Conservation (phyloP, 2,797 vertebrate genomes). For the Anabas testudineus region DNA sequence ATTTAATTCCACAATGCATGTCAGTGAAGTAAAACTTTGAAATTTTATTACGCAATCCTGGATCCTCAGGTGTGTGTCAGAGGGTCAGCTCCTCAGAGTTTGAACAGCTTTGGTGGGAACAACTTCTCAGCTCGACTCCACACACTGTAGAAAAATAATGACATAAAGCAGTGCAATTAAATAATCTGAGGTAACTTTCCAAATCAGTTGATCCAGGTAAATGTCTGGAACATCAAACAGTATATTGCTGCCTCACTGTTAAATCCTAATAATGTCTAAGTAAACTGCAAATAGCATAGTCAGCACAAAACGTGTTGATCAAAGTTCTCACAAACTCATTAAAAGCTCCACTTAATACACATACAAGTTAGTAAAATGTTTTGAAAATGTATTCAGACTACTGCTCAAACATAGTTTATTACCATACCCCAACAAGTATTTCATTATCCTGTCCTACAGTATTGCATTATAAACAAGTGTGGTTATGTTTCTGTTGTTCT, state of each 20-base stretch:
- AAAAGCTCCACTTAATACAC: background rate
- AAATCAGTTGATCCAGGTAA: background rate
- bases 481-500: background rate
- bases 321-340: background rate
- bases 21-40: too few species aligned
- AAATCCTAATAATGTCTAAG: background rate
- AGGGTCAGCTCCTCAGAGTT: too few species aligned
- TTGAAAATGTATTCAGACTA: background rate
- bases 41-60: too few species aligned
- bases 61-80: too few species aligned
- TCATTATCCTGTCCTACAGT: background rate
- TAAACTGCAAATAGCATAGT: background rate
- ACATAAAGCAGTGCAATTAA: conserved; percentile 12
- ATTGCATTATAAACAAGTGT: conserved; percentile 5
- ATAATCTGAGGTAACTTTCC: background rate
- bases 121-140: conserved; percentile 17
- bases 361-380: background rate
- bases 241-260: background rate
- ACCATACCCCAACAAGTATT: conserved; percentile 4
- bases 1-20: too few species aligned
- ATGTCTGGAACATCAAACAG: background rate
- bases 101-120: too few species aligned
- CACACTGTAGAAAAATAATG: background rate
- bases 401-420: background rate
- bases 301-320: background rate